These are phyloP conservation scores for Drosophila gaucha DNA, from an alignment of 2,888 invertebrate genomes.

Conservation along the genomic window DNA sequence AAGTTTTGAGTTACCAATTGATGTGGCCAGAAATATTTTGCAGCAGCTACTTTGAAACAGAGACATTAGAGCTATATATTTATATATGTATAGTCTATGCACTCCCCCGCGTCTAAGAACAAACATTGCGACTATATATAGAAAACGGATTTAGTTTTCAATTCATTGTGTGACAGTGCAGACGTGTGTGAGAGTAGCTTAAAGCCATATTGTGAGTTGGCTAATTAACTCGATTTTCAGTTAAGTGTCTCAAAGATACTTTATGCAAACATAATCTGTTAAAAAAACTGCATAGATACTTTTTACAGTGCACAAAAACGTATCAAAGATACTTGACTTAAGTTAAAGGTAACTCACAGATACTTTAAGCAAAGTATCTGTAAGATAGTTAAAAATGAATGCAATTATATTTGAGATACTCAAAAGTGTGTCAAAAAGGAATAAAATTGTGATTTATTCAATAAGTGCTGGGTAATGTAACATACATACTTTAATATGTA, in stretches of 20 bases:
- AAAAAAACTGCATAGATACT: background rate
- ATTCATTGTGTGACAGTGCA: conserved; percentile 37
- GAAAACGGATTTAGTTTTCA: conserved; percentile 30
- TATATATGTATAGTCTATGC: background rate
- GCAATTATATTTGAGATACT: background rate
- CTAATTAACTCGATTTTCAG: conserved; percentile 2
- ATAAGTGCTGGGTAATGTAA: background rate
- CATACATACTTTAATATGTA: background rate
- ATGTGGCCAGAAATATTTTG: conserved; percentile 46
- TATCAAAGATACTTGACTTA: background rate
- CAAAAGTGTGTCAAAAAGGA: background rate
- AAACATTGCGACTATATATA: conserved; percentile 7
- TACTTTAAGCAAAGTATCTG: no score
- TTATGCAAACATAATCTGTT: background rate
- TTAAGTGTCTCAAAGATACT: conserved; percentile 7
- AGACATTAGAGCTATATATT: conserved; percentile 19
- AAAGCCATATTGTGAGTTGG: background rate
- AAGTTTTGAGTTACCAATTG: conserved; percentile 49
- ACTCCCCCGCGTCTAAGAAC: background rate
- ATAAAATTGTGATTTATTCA: background rate
- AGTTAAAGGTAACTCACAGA: background rate
- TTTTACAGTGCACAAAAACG: background rate
- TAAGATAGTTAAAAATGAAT: no score
- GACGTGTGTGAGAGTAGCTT: conserved; percentile 31
- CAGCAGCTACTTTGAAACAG: conserved; percentile 33